Conservation (phyloP, 2,797 vertebrate genomes). For the Lacerta viridis region DNA sequence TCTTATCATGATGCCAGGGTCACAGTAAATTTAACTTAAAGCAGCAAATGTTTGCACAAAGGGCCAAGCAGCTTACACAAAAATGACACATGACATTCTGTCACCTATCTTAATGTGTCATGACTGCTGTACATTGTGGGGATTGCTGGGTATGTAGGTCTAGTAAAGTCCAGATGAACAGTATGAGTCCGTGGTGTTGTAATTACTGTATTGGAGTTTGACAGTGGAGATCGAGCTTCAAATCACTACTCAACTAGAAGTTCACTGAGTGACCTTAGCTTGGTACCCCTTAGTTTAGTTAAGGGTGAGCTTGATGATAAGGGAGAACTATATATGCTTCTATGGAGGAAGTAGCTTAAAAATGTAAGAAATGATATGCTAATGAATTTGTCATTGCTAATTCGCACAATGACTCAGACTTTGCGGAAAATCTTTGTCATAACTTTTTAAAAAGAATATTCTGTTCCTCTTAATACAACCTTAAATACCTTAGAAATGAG, state of each 20-base stretch:
- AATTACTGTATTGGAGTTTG: not conserved
- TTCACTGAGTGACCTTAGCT: not conserved
- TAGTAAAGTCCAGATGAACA: no score
- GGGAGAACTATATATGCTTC: not conserved
- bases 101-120: no score
- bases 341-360: no score
- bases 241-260: not conserved
- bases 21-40: no score
- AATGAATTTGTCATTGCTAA: not conserved
- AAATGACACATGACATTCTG: no score
- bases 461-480: not conserved
- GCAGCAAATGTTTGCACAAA: no score
- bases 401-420: not conserved
- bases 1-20: no score
- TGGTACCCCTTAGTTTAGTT: not conserved
- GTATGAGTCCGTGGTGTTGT: not conserved
- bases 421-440: not conserved
- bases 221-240: not conserved
- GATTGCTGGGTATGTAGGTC: no score
- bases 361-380: not conserved
- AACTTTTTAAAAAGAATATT: not conserved
- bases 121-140: no score
- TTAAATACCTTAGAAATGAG: not conserved
- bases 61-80: no score
- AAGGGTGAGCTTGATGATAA: not conserved